Conservation (phyloP, 2,888 invertebrate genomes). For the Chrysina gloriosa region DNA sequence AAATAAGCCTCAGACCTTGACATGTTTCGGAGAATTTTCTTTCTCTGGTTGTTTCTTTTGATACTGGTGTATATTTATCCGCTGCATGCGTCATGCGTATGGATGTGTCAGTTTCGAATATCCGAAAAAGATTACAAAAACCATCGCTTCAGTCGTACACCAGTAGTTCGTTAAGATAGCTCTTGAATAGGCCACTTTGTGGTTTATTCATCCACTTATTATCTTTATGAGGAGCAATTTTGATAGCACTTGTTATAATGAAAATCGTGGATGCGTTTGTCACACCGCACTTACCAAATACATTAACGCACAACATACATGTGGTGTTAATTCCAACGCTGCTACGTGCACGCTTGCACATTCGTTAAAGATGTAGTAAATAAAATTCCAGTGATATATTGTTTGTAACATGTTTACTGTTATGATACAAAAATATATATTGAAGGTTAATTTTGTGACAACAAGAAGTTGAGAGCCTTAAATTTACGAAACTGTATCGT, state of each 20-base stretch:
- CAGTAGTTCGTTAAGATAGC: slow-evolving; percentile 33
- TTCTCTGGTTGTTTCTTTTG: slow-evolving; percentile 32
- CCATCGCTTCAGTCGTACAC: slow-evolving; percentile 18
- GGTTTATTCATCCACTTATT: slow-evolving; percentile 20
- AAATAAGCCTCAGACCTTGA: slow-evolving; percentile 36
- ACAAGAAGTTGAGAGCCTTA: too few species aligned
- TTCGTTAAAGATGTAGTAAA: too few species aligned
- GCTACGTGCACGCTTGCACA: too few species aligned
- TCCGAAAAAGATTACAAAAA: slow-evolving; percentile 31
- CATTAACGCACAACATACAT: too few species aligned
- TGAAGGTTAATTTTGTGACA: too few species aligned
- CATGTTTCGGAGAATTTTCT: slow-evolving; percentile 37
- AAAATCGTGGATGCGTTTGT: background rate
- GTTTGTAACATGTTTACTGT: too few species aligned
- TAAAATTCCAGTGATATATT: too few species aligned
- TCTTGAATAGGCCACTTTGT: slow-evolving; percentile 22
- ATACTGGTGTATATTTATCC: slow-evolving; percentile 29
- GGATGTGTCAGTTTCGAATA: slow-evolving; percentile 21
- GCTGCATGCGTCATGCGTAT: slow-evolving; percentile 27
- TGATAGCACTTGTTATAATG: slow-evolving; percentile 7
- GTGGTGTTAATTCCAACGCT: too few species aligned
- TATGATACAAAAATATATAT: too few species aligned
- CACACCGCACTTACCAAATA: too few species aligned
- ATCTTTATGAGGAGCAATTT: slow-evolving; percentile 19
- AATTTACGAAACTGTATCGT: too few species aligned